Percentiles rank a stretch among this genome's conserved stretches.
Conservation (phyloP, 1,140 invertebrate species). For the Procambarus clarkii region DNA sequence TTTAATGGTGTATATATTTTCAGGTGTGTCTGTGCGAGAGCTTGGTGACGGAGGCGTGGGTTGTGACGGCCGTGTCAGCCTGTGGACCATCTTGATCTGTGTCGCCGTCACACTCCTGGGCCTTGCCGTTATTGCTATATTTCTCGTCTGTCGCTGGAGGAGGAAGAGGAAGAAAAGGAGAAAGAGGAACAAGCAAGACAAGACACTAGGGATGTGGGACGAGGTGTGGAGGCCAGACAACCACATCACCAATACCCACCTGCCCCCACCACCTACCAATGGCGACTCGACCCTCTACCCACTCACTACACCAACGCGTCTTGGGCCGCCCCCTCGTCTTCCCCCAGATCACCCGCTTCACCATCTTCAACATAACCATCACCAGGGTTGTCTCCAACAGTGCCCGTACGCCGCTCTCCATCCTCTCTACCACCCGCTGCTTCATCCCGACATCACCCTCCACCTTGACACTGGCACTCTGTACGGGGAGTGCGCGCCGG, state of each 20-base stretch:
- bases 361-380: conserved; percentile 47
- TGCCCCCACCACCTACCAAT: conserved; percentile 37
- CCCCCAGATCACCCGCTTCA: conserved; percentile 56
- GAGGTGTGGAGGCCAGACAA: conserved; percentile 33
- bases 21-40: conserved; percentile 47
- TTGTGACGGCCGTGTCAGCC: conserved; percentile 18
- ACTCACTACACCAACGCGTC: not conserved
- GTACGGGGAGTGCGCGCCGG: conserved; percentile 5
- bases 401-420: conserved; percentile 59
- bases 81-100: conserved; percentile 48
- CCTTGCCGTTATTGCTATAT: conserved; percentile 22
- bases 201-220: conserved; percentile 37
- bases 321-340: conserved; percentile 50
- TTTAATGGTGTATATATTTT: not conserved
- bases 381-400: conserved; percentile 53
- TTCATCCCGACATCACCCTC: conserved; percentile 22
- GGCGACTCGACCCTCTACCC: conserved; percentile 21
- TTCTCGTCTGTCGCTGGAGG: conserved; percentile 37
- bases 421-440: conserved; percentile 55
- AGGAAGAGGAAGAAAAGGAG: conserved; percentile 32
- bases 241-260: conserved; percentile 35
- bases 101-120: conserved; percentile 19
- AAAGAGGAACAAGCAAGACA: conserved; percentile 26
- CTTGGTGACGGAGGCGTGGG: conserved; percentile 29
- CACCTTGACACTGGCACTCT: not conserved